Evolutionary conservation across 2,888 invertebrate species (phyloP), one percentile per base, ranked within the genome.

Genomic region (Meloe dianella): DNA sequence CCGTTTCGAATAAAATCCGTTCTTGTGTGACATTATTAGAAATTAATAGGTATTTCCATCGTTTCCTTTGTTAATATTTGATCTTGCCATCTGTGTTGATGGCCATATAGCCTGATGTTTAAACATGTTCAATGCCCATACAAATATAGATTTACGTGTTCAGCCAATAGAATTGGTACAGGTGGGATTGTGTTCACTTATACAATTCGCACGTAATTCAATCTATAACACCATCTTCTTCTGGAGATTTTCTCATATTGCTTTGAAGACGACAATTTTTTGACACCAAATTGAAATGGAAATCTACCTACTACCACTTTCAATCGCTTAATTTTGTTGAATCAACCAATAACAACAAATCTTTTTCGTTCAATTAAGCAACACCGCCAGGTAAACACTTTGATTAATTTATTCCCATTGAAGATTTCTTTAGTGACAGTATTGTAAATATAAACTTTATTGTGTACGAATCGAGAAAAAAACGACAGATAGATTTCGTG

Each of bases 331-430:
- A 51, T 51, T n/a, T n/a, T 22, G 51, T 22, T 3, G 20, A 54
- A 54, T 14, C 1, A 12, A 22, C 22, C 51, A 8, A 7, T 51
- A 27, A 24, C 22, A 60, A 32, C 57, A 62, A 47, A 57, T 63
- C 41, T 63, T 41, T 22, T 51, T 57, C n/a, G n/a, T n/a, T n/a
- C 17, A 27, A 56, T 54, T 63, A 27, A 63, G 8, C 9, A 32
- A 27, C 60, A 65, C n/a, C 65, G 65, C 57, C 24, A 58, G 41
- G 67, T 64, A 59, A 67, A 65, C 65, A 63, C 65, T 63, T 57
- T 66, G 63, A 63, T 68, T 68, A 64, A 68, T 68, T 63, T 60
- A 41, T 41, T 63, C 47, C 10, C 3, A 1, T 20, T 6, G 27
- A 22, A 2, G 1, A 7, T 54, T 27, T 27, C 24, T n/a, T n/a